phyloP scores from a whole-genome alignment of 1,140 invertebrate genomes.

The Drosophila ficusphila region DNA sequence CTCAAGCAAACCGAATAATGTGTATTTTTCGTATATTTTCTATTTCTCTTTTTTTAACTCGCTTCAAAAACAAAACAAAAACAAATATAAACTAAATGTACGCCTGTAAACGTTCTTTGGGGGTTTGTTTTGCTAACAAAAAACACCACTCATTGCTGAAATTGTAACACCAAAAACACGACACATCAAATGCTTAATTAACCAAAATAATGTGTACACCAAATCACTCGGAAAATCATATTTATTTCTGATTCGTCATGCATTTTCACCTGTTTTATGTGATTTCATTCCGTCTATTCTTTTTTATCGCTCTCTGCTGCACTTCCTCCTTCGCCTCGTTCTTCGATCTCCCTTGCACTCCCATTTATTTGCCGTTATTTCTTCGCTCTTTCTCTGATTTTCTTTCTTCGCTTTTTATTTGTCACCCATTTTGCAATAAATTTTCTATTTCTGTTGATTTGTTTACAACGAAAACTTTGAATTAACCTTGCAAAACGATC shows the following conservation, averaged over 20 bases:
- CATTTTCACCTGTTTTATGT: slow-evolving; percentile 21
- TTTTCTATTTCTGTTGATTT: slow-evolving; percentile 41
- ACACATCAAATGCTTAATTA: slow-evolving; percentile 59
- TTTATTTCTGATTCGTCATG: slow-evolving; percentile 13
- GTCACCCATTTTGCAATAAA: slow-evolving; percentile 45
- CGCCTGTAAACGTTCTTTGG: slow-evolving; percentile 74
- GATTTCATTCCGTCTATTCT: slow-evolving; percentile 29
- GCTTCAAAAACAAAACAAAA: slow-evolving; percentile 58
- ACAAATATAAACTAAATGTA: slow-evolving; percentile 63
- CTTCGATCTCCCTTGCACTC: slow-evolving; percentile 30
- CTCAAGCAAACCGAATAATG: slow-evolving; percentile 74
- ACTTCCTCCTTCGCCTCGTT: slow-evolving; percentile 5
- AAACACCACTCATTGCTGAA: slow-evolving; percentile 55
- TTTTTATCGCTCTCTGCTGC: slow-evolving; percentile 27
- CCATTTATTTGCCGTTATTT: slow-evolving; percentile 38
- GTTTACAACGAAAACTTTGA: slow-evolving; percentile 27
- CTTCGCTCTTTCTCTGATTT: slow-evolving; percentile 13
- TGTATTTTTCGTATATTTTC: slow-evolving; percentile 80
- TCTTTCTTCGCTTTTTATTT: slow-evolving; percentile 47
- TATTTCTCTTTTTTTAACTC: slow-evolving; percentile 82
- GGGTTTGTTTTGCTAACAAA: slow-evolving; percentile 78
- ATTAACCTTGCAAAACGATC: slow-evolving; percentile 42
- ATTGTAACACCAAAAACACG: slow-evolving; percentile 45
- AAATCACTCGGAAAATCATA: slow-evolving; percentile 21
- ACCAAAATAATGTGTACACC: slow-evolving; percentile 40